Conservation (phyloP, 2,113 vertebrate genomes). For the Thamnaconus septentrionalis region DNA sequence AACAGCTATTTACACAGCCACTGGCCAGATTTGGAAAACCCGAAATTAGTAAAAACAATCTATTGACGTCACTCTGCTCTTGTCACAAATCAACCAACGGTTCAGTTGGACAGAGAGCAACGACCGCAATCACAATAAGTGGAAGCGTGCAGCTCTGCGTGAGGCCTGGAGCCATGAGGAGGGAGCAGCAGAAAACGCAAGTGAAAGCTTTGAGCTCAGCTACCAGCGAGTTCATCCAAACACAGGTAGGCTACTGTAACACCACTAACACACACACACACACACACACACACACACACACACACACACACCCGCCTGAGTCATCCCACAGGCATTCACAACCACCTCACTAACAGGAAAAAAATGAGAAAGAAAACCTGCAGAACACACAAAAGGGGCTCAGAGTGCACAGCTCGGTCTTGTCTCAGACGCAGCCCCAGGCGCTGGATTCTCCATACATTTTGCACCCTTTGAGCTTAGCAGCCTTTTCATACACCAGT, state of each 20-base stretch:
- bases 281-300: slow-evolving; percentile 22
- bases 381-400: slow-evolving; percentile 49
- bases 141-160: slow-evolving; percentile 42
- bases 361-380: slow-evolving; percentile 17
- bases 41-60: neutral
- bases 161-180: slow-evolving; percentile 41
- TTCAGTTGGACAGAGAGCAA: slow-evolving; percentile 46
- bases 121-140: slow-evolving; percentile 43
- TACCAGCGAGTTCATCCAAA: slow-evolving; percentile 34
- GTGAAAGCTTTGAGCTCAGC: slow-evolving; percentile 38
- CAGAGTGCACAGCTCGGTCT: slow-evolving; percentile 42
- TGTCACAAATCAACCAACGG: slow-evolving; percentile 28
- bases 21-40: no score
- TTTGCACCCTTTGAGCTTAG: slow-evolving; percentile 24
- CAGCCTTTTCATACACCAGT: slow-evolving; percentile 33
- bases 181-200: slow-evolving; percentile 34
- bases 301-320: slow-evolving; percentile 31
- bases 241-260: slow-evolving; percentile 48
- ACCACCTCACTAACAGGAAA: slow-evolving; percentile 50
- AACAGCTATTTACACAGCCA: no score
- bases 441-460: slow-evolving; percentile 34
- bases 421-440: slow-evolving; percentile 53
- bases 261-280: slow-evolving; percentile 21
- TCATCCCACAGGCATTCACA: slow-evolving; percentile 69
- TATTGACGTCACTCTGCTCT: slow-evolving; percentile 3